These are phyloP conservation scores for Sinohyriopsis cumingii DNA, from an alignment of 2,888 invertebrate genomes.

Conservation along the genomic window DNA sequence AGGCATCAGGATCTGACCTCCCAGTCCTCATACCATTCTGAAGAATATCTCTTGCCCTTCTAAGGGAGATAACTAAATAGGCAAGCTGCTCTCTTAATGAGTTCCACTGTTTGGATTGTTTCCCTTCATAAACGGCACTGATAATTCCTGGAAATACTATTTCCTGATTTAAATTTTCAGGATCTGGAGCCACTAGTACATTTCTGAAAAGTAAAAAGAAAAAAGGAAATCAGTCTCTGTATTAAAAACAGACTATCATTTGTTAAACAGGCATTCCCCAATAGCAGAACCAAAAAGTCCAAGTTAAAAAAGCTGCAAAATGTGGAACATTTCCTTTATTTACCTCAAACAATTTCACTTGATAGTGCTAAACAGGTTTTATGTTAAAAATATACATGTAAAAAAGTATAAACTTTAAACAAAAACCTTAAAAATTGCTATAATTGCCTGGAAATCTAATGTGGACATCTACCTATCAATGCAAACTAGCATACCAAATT, in stretches of 20 bases:
- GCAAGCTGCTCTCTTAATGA: constrained; percentile 40
- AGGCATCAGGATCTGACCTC: no score
- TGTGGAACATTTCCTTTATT: no score
- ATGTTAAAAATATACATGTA: no score
- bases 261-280: not conserved
- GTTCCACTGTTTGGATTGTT: constrained; percentile 24
- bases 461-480: no score
- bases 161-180: constrained; percentile 53
- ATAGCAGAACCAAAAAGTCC: no score
- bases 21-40: constrained; percentile 20
- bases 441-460: no score
- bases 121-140: constrained; percentile 25
- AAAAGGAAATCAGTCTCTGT: not conserved
- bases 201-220: constrained; percentile 46
- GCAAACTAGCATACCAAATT: no score
- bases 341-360: no score
- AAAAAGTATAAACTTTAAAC: no score
- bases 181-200: constrained; percentile 57
- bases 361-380: no score
- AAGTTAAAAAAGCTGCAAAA: no score
- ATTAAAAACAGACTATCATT: not conserved
- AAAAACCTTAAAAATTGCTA: no score
- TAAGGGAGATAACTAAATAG: constrained; percentile 33
- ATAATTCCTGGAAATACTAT: constrained; percentile 58
- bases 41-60: constrained; percentile 40